These are phyloP conservation scores for Pangasianodon hypophthalmus DNA, from an alignment of 2,113 vertebrate genomes.

Conservation along the genomic window DNA sequence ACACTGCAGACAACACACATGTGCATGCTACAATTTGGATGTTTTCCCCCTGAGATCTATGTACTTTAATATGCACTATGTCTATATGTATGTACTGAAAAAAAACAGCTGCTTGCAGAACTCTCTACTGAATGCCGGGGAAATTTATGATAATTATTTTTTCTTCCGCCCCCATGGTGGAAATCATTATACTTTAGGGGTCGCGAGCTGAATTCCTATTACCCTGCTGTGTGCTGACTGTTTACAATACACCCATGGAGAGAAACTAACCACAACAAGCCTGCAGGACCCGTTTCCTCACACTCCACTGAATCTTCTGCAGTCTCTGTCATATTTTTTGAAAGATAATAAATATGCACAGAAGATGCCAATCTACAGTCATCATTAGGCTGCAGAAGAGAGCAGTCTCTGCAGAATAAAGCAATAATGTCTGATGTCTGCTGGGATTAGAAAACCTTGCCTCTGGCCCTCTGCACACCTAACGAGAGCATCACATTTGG, in stretches of 20 bases:
- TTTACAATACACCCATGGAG: conserved; percentile 31
- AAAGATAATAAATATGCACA: conserved; percentile 60
- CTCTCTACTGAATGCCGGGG: neutral
- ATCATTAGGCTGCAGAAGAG: conserved; percentile 27
- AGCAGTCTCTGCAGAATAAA: conserved; percentile 48
- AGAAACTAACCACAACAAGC: conserved; percentile 1
- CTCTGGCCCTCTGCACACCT: conserved; percentile 13
- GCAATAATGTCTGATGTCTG: conserved; percentile 50
- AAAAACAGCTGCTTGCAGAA: conserved; percentile 13
- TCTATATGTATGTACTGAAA: neutral
- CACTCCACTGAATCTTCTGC: conserved; percentile 14
- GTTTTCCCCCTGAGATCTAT: neutral
- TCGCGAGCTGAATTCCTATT: conserved; percentile 22
- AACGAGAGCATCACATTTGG: conserved; percentile 2
- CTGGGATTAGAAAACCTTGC: conserved; percentile 41
- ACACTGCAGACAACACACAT: conserved; percentile 5
- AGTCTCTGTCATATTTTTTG: conserved; percentile 52
- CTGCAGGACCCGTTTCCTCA: conserved; percentile 21
- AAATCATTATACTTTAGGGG: conserved; percentile 37
- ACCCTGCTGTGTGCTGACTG: conserved; percentile 39
- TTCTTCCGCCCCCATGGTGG: neutral
- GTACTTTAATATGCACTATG: neutral
- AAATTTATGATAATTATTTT: conserved; percentile 37
- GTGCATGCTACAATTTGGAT: neutral
- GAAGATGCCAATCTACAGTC: conserved; percentile 38